Base-by-base conservation (phyloP, 2,113 vertebrate species). In the Bombycilla garrulus region DNA sequence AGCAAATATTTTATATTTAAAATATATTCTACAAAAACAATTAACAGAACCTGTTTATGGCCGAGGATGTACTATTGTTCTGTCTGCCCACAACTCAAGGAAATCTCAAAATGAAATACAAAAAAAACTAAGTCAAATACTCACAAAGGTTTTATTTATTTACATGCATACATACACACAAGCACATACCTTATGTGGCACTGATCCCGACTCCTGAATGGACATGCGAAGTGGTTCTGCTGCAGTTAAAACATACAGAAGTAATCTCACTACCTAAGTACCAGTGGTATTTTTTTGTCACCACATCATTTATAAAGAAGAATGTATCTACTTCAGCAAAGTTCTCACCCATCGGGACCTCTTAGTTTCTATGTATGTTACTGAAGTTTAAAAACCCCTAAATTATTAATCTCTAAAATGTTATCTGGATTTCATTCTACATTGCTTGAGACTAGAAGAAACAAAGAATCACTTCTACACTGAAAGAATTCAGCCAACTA, bases 171-270 rank as follows among this genome's bases (percentile, higher is more conserved):
- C 10, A 20, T 50, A n/a, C 6, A 47, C 47, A 67, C 24, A 84
- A 71, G n/a, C 40, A 91, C 85, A 42, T 97, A 98, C 98, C 98
- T 91, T 93, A 65, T 67, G 29, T 35, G 87, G 61, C 42, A 54
- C 81, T 58, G 73, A 28, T 95, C 83, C 96, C 0, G 96, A 97
- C 91, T 98, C 98, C 76, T 98, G 96, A 92, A 98, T 54, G 36
- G 98, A 94, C 45, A 88, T 61, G 44, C 74, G 97, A 89, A 97
- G 53, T 21, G 88, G 84, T 74, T 93, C 95, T 91, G 64, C 97
- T 97, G 90, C 29, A 80, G 60, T 58, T 85, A 76, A 93, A 95
- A 92, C 42, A 84, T 5, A 92, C 6, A 45, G 25, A 81, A 76
- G 33, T 50, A 80, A 80, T 53, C 22, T 88, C 38, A 86, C 36